Percentiles rank a stretch among this genome's conserved stretches.
Conservation (phyloP, 2,113 vertebrate genomes). For the Ophthalmolycus amberensis region DNA sequence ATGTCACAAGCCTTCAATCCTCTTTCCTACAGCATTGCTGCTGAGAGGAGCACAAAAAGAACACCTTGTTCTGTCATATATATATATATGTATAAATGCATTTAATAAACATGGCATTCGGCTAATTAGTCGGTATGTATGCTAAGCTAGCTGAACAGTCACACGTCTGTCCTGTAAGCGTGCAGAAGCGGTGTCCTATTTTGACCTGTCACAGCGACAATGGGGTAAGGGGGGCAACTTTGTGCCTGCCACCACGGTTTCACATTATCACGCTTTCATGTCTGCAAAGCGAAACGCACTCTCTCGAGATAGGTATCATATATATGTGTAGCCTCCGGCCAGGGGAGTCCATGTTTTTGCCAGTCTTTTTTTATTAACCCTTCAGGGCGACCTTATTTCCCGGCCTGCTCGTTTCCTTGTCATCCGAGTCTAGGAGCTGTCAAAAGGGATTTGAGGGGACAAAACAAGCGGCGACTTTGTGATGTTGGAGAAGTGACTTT, state of each 20-base stretch:
- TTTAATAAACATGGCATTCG: background rate
- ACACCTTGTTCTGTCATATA: too few species aligned
- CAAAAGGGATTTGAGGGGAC: conserved; percentile 11
- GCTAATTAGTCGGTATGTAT: background rate
- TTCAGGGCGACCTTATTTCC: conserved; percentile 58
- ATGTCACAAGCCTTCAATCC: conserved; percentile 20
- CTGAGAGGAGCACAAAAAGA: background rate
- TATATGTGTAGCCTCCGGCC: conserved; percentile 57
- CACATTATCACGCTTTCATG: conserved; percentile 56
- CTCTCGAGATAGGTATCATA: conserved; percentile 29
- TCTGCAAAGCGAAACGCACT: conserved; percentile 48
- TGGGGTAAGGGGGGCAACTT: conserved; percentile 61
- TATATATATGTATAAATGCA: background rate
- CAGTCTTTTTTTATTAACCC: conserved; percentile 47
- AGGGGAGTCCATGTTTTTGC: conserved; percentile 66
- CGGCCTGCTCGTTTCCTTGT: conserved; percentile 1
- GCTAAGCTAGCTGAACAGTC: conserved; percentile 33
- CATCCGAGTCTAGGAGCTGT: conserved; percentile 29
- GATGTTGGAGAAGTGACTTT: conserved; percentile 13
- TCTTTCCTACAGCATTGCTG: background rate
- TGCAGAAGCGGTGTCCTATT: conserved; percentile 23
- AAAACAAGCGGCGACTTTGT: conserved; percentile 36
- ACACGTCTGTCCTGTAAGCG: conserved; percentile 23
- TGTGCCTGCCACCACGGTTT: conserved; percentile 60
- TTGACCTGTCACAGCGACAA: conserved; percentile 66